phyloP scores from a whole-genome alignment of 2,113 vertebrate genomes.

The Psammodynastes pulverulentus region DNA sequence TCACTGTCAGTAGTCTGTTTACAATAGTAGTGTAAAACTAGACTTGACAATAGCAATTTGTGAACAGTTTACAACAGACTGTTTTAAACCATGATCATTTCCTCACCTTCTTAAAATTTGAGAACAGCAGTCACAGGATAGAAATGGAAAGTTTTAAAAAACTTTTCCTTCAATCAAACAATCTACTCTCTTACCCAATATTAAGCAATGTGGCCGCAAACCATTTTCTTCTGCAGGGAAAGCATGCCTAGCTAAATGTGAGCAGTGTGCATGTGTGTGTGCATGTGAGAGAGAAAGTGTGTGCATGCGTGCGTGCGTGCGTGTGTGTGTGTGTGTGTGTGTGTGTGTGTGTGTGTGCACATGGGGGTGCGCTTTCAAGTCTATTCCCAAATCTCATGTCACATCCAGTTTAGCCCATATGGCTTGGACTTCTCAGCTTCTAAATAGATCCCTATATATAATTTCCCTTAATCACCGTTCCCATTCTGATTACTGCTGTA shows the following conservation, averaged over 20 bases:
- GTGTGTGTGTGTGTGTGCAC: rapidly evolving
- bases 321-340: neutral
- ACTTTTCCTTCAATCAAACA: neutral
- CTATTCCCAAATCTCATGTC: neutral
- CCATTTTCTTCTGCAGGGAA: neutral
- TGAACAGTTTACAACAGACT: neutral
- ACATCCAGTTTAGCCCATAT: neutral
- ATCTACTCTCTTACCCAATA: neutral
- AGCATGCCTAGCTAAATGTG: neutral
- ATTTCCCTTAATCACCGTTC: neutral
- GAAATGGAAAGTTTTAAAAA: neutral
- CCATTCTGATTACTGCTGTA: neutral
- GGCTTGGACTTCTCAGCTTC: neutral
- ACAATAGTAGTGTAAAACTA: neutral
- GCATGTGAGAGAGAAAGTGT: neutral
- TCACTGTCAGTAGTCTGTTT: neutral
- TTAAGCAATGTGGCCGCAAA: neutral
- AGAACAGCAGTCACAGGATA: neutral
- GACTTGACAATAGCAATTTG: too few relatives aligned
- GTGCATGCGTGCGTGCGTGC: too few relatives aligned
- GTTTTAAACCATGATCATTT: neutral
- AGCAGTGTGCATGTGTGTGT: neutral
- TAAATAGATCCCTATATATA: neutral
- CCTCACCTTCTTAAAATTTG: neutral
- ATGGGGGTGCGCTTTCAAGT: neutral